phyloP scores from a whole-genome alignment of 2,113 vertebrate genomes.

The Prunella fulvescens region DNA sequence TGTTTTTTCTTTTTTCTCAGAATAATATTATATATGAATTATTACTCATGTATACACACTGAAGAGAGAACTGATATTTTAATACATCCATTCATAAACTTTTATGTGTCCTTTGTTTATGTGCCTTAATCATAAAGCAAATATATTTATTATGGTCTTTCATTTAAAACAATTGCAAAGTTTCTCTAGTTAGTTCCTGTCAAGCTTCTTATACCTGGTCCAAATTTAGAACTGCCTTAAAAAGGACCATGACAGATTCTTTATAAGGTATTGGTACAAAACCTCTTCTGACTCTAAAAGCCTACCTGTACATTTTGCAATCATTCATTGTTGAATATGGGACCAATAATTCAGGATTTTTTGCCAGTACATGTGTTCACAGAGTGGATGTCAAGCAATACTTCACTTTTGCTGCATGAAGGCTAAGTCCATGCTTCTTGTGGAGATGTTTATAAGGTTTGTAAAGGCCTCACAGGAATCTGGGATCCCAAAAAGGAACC shows the following conservation, averaged over 20 bases:
- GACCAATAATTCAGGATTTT: background rate
- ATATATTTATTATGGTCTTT: background rate
- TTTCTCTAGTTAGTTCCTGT: background rate
- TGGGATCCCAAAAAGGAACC: background rate
- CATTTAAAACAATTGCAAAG: background rate
- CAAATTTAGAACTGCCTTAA: background rate
- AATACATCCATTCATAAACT: background rate
- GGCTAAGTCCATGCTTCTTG: background rate
- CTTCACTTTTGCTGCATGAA: background rate
- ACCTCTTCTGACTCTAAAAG: background rate
- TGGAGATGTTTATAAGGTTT: background rate
- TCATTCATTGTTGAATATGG: background rate
- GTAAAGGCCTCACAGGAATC: background rate
- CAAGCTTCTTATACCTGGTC: background rate
- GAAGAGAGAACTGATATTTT: background rate
- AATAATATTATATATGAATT: background rate
- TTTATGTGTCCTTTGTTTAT: background rate
- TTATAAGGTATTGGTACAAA: background rate
- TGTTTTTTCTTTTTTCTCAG: background rate
- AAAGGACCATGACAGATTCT: background rate
- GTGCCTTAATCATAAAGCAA: background rate
- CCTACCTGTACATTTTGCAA: background rate
- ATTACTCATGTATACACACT: background rate
- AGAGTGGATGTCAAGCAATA: background rate
- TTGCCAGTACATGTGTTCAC: background rate